These are phyloP conservation scores for Nothoprocta pentlandii DNA, from an alignment of 2,113 vertebrate species.

Conservation along the genomic window DNA sequence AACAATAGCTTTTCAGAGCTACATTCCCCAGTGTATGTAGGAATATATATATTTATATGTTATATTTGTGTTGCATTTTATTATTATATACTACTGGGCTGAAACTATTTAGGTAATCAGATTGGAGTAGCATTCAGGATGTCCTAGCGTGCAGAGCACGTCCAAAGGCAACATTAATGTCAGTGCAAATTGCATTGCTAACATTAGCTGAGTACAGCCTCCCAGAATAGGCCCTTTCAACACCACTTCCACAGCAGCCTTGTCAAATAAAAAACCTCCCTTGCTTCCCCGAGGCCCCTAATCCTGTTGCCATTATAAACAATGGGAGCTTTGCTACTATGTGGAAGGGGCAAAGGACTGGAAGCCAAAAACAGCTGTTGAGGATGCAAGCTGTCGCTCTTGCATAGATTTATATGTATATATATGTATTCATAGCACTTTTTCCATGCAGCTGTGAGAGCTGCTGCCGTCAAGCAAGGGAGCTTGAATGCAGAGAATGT, in stretches of 20 bases:
- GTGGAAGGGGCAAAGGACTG: background rate
- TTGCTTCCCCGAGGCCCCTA: background rate
- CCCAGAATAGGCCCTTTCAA: background rate
- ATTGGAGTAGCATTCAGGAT: background rate
- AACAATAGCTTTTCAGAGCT: background rate
- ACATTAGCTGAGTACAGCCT: background rate
- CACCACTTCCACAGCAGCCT: background rate
- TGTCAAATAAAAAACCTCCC: background rate
- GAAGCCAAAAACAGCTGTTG: background rate
- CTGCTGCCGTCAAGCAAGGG: background rate
- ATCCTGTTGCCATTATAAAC: background rate
- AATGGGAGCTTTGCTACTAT: background rate
- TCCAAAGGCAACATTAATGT: background rate
- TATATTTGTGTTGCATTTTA: background rate
- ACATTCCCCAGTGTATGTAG: background rate
- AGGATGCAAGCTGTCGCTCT: slow-evolving; percentile 17
- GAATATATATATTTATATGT: background rate
- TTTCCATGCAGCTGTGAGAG: slow-evolving; percentile 36
- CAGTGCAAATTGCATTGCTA: background rate
- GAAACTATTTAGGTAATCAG: background rate
- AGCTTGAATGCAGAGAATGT: background rate
- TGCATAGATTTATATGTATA: background rate
- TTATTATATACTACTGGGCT: background rate
- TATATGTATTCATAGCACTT: background rate
- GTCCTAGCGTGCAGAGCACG: background rate